Conservation (phyloP, 2,797 vertebrate species). For the Pyrocephalus nanus region DNA sequence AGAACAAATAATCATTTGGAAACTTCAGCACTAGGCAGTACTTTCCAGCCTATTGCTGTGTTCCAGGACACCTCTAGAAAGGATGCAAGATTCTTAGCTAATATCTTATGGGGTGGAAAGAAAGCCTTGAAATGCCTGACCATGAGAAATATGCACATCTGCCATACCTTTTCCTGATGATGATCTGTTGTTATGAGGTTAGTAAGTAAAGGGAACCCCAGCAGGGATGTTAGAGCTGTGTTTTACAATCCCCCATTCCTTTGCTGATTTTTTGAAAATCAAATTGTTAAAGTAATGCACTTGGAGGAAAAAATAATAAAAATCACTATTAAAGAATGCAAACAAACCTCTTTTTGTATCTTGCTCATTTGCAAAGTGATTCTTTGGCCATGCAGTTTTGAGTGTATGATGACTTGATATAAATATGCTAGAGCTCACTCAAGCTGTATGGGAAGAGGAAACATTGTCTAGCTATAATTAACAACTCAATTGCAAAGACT, state of each 20-base stretch:
- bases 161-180: background rate
- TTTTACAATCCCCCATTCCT: background rate
- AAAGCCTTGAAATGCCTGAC: background rate
- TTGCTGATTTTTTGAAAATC: background rate
- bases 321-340: background rate
- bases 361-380: background rate
- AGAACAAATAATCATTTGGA: background rate
- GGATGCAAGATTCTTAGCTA: background rate
- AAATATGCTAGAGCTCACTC: background rate
- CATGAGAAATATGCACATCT: background rate
- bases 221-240: accelerated
- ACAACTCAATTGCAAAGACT: background rate
- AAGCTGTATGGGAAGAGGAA: background rate
- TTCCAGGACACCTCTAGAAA: background rate
- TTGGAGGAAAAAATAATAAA: background rate
- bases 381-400: background rate
- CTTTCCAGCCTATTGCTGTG: background rate
- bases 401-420: background rate
- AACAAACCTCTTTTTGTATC: background rate
- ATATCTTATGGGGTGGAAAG: background rate
- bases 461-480: background rate
- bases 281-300: background rate
- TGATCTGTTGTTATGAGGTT: background rate
- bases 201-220: background rate
- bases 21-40: background rate